Evolutionary conservation across 2,113 vertebrate species (phyloP), one percentile per base, ranked within the genome.

Genomic region (Vidua chalybeata): DNA sequence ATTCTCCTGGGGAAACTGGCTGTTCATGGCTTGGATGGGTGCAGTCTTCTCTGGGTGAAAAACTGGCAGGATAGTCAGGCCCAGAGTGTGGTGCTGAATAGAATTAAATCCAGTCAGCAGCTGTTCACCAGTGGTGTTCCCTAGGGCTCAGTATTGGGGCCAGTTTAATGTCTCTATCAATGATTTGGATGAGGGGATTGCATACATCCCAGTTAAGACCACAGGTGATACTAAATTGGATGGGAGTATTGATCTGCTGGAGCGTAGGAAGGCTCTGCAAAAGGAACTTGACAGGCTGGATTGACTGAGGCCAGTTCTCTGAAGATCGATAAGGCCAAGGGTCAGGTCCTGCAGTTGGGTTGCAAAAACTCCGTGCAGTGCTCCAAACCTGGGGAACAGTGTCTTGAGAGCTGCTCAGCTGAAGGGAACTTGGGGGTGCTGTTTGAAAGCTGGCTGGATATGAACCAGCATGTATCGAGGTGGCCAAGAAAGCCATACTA

Each of bases 191-290:
- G 28, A 45, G 14, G 39, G 33, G 6, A n/a, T 54, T 10, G 10
- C 1, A 0, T 41, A 16, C 13, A 46, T 61, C 16, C 39, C 46
- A 67, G 9, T 39, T 39, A 39, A 61, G 7, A 59, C 82, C 46
- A 46, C 28, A 54, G 61, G 52, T 23, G 13, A 46, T 39, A 20
- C 23, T 54, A 26, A 52, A 28, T 20, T 59, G 23, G 13, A 28
- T 67, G 46, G 23, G 15, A 82, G 19, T 46, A 52, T 8, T 82
- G 33, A n/a, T 54, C 28, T 61, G 11, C 61, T 39, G 9, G 11
- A 33, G 10, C 0, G 0, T 23, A 58, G 37, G 33, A 59, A 59
- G 15, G 46, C 13, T 82, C 28, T 54, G 28, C 27, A 39, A 28
- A 46, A 33, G 52, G 28, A 75, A 8, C 28, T 54, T 0, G 0